Evolutionary conservation across 2,797 vertebrate species (phyloP), one percentile per base, ranked within the genome.

Genomic region (Melanotaenia boesemani): DNA sequence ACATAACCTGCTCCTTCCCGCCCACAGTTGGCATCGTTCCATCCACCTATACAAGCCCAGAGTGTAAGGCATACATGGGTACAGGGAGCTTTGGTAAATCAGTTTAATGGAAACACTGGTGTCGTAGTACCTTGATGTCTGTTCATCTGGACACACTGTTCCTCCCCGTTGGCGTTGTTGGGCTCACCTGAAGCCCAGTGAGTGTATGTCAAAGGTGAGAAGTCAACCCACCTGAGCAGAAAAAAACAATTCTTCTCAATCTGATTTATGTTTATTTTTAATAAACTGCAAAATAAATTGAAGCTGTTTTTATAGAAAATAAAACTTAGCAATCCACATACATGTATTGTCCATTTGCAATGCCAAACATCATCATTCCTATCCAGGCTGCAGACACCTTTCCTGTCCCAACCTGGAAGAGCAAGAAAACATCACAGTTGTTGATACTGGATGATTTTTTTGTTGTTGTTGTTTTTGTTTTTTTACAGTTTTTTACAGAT

Each of bases 11-110:
- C 93, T 46, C 16, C 77, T 18, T 79, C 84, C 0, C 91, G 83
- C 36, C 94, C 95, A 28, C 95, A 96, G 89, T 96, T 96, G 26
- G 85, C 93, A 63, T 96, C 95, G n/a, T 95, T 95, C 95, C 95
- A 96, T 3, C 85, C 85, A 60, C 94, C 95, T 95, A 46, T 28
- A 55, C 26, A 36, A 71, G 36, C 9, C 70, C 11, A 55, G 41
- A 52, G 48, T 37, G 37, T 10, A 63, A 12, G 6, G 32, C 50
- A 16, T 66, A 30, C 12, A 39, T 66, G 66, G 48, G 20, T 11
- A 9, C 2, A 11, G 18, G 22, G 30, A 55, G 12, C 2, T 26
- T 26, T 26, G 12, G 52, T 39, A 2, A 6, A 18, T 48, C 28
- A 22, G 24, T 6, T 6, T 37, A 77, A 30, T 6, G 4, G 18